Evolutionary conservation across 1,140 invertebrate genomes (phyloP), one percentile per base, ranked within the genome.

Genomic region (Ooceraea biroi): DNA sequence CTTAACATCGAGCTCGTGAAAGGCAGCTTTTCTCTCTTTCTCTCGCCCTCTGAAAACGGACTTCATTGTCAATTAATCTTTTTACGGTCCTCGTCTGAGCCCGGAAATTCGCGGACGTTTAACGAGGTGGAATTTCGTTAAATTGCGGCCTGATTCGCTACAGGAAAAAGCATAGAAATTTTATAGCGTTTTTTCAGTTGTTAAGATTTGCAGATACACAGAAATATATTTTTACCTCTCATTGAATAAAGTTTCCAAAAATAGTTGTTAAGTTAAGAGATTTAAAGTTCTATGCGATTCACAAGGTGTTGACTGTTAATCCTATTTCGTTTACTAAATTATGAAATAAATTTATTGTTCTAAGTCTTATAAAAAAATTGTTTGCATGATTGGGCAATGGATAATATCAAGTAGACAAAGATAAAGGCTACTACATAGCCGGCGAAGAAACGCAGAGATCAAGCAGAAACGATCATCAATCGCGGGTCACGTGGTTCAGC

Each of bases 1-100:
- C 58, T 41, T 30, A 80, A 80, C 50, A 71, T 80, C 65, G 50
- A 57, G 65, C 25, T 80, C 50, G 36, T 80, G 76, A 80, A 80
- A 80, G 76, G 50, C 76, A 71, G 48, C 22, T 69, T n/a, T 14
- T 50, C 46, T 60, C 5, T 61, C 27, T 30, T 27, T 36, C 17
- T 61, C 3, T 22, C 27, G n/a, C 30, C 19, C 36, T 69, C 12
- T 66, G 19, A 77, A 52, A 77, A 66, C 10, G 60, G 30, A 52
- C 11, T 55, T 57, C 17, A 19, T 57, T 68, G 50, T 58, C 36
- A 55, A 66, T 66, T 66, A 36, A 17, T 69, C 19, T 65, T 48
- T 69, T 69, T 48, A 22, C 44, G 27, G 7, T 19, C 12, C n/a
- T 22, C 5, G 4, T 19, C n/a, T 30, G 22, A 50, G 58, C 3